phyloP scores from a whole-genome alignment of 2,113 vertebrate genomes.

The Equus quagga region DNA sequence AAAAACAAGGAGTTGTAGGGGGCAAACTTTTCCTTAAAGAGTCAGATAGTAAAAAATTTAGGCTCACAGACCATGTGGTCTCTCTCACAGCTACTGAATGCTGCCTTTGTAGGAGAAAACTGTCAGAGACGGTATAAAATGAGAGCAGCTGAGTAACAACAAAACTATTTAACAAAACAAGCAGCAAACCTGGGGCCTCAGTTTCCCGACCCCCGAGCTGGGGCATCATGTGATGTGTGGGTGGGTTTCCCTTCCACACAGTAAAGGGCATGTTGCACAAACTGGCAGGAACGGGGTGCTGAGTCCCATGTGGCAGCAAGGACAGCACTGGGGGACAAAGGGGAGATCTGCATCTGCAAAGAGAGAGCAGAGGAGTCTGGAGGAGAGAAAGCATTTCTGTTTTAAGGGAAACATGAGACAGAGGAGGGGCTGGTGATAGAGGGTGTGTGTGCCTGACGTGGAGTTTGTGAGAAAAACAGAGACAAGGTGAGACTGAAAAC shows the following conservation, averaged over 20 bases:
- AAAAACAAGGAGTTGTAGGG: neutral
- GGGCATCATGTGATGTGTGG: neutral
- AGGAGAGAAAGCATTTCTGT: neutral
- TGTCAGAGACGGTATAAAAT: neutral
- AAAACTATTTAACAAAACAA: neutral
- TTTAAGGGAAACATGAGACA: neutral
- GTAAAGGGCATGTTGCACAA: neutral
- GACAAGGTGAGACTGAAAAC: neutral
- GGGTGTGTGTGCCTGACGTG: neutral
- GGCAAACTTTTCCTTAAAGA: neutral
- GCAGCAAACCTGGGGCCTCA: neutral
- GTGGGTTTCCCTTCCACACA: fast-evolving
- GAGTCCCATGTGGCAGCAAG: too few species aligned
- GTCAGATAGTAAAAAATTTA: neutral
- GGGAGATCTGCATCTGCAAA: neutral
- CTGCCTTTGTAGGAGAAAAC: neutral
- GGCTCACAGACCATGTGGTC: fast-evolving
- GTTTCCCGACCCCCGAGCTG: too few species aligned
- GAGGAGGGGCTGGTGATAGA: neutral
- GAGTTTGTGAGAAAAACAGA: neutral
- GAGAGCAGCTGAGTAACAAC: neutral
- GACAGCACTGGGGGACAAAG: neutral
- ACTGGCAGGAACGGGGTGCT: too few species aligned
- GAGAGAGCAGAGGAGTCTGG: neutral
- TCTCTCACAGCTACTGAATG: neutral